A percentile compares a stretch with the other conserved stretches of the same genome.
Evolutionary conservation across 2,113 vertebrate genomes (phyloP).

Genomic region (Turnix velox): DNA sequence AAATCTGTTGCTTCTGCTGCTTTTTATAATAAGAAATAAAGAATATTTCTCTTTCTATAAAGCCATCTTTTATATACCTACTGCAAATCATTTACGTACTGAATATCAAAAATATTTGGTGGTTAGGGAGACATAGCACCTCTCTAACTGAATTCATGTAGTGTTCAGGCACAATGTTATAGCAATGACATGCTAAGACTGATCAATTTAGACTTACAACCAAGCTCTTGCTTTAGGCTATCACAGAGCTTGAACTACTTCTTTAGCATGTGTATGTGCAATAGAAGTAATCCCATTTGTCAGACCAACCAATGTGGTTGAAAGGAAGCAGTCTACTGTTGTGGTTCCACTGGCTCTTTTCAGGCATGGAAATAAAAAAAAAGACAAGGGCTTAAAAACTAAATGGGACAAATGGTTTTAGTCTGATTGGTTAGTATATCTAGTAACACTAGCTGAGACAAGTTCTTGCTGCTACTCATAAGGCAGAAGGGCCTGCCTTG

Average conservation of each 20-base stretch:
- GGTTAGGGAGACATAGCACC: neutral
- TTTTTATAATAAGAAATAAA: neutral
- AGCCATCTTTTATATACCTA: neutral
- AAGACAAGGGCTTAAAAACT: neutral
- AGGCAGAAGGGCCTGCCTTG: neutral
- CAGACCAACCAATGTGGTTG: neutral
- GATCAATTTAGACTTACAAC: neutral
- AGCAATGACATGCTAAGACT: neutral
- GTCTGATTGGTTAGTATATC: neutral
- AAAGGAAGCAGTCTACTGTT: neutral
- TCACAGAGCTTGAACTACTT: neutral
- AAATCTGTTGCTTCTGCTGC: neutral
- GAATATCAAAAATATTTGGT: neutral
- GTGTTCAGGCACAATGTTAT: neutral
- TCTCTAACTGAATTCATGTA: neutral
- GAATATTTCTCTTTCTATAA: neutral
- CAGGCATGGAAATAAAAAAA: neutral
- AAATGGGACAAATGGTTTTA: neutral
- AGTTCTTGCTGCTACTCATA: neutral
- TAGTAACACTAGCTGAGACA: neutral
- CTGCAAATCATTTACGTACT: neutral
- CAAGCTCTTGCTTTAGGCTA: neutral
- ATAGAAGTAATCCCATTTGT: neutral
- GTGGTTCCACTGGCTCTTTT: neutral
- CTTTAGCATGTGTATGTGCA: neutral